Conservation (phyloP, 2,888 invertebrate species). For the Tortrix viridana region DNA sequence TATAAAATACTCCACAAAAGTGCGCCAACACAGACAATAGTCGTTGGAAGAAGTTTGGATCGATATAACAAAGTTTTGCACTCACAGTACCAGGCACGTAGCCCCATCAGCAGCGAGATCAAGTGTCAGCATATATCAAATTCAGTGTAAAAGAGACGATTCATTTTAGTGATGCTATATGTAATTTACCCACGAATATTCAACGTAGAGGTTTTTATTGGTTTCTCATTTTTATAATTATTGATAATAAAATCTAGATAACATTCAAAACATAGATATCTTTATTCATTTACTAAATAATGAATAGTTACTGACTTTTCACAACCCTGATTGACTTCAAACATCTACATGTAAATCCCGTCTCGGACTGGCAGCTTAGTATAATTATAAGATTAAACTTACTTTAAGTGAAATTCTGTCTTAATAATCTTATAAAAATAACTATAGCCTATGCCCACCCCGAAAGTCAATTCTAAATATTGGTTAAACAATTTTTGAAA, state of each 20-base stretch:
- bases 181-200: too few species aligned
- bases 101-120: conserved; percentile 24
- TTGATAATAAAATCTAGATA: too few species aligned
- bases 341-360: conserved; percentile 11
- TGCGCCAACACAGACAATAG: conserved; percentile 6
- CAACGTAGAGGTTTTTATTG: too few species aligned
- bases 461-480: too few species aligned
- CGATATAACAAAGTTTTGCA: conserved; percentile 6
- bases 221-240: too few species aligned
- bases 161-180: too few species aligned
- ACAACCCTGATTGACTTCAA: conserved; percentile 16
- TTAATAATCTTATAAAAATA: too few species aligned
- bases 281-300: too few species aligned
- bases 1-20: conserved; percentile 1
- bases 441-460: too few species aligned
- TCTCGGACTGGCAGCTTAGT: conserved; percentile 18
- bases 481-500: too few species aligned
- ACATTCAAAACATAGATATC: too few species aligned
- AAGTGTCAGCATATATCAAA: conserved; percentile 25
- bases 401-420: conserved; percentile 23
- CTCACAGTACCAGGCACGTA: conserved; percentile 31
- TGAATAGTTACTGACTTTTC: neutral
- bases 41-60: conserved; percentile 8
- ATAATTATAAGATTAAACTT: conserved; percentile 22
- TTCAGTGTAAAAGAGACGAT: too few species aligned